Evolutionary conservation across 2,797 vertebrate genomes (phyloP), one percentile per base, ranked within the genome.

Genomic region (Valencia hispanica): DNA sequence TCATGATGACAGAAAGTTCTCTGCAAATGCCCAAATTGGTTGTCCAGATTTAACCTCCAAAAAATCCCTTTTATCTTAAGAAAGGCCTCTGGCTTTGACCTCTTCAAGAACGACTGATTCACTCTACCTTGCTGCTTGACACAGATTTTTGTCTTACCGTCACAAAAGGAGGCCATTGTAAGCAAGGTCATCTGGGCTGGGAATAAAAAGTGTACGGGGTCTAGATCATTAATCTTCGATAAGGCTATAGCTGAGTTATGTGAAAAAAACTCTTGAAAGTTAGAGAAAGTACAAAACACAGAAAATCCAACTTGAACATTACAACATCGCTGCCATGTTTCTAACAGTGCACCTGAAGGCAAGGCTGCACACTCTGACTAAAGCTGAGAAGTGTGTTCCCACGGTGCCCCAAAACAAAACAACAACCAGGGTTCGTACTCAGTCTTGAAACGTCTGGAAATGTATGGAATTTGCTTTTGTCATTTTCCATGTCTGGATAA

Each of bases 51-150:
- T 55, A 80, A 78, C 59, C 6, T 53, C 0, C 0, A 27, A 77
- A 39, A 47, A 79, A 83, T 59, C 0, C 14, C 59, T 36, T 39
- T 39, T n/a, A 57, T 45, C 57, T 74, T 72, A 50, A 20, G 70
- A 45, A 61, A 88, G 87, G 74, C 45, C 76, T 63, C 73, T 59
- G 51, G 51, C 25, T 2, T 25, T 70, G 63, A 84, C 74, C 84
- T 79, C 63, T 50, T 55, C 53, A 39, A 78, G 27, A 80, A 14
- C 34, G 8, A 69, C 82, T 75, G 76, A 81, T 36, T 32, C 47
- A 2, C 51, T 53, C 9, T 7, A 32, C 47, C 51, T 72, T 68
- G 70, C 36, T 15, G 45, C 18, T 36, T 1, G 30, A 66, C 0
- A 10, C 9, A 30, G 1, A 0, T 61, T n/a, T 55, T 79, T 45